Evolutionary conservation across 2,113 vertebrate genomes (phyloP).

Genomic region (Sceloporus tristichus): DNA sequence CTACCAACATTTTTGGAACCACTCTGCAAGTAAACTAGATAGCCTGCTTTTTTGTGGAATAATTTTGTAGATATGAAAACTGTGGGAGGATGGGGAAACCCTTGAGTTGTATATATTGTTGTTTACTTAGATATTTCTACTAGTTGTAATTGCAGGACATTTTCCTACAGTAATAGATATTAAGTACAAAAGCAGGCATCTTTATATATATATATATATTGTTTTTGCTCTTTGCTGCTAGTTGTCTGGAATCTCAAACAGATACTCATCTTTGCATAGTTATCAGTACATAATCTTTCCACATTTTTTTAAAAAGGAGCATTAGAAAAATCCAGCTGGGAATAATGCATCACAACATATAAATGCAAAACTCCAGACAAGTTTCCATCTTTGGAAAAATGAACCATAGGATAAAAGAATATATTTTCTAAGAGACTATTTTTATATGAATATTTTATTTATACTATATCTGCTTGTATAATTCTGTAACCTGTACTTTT

Average conservation of each 20-base stretch:
- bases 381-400: constrained; percentile 83
- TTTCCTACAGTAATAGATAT: constrained; percentile 64
- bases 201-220: constrained; percentile 53
- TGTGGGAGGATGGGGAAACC: constrained; percentile 52
- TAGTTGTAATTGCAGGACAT: constrained; percentile 73
- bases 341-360: constrained; percentile 60
- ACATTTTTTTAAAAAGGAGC: constrained; percentile 51
- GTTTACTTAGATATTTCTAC: constrained; percentile 76
- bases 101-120: constrained; percentile 81
- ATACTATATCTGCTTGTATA: constrained; percentile 86
- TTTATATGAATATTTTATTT: constrained; percentile 98
- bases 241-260: constrained; percentile 86
- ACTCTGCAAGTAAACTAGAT: constrained; percentile 81
- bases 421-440: constrained; percentile 99
- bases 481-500: constrained; percentile 77
- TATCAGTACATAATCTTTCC: constrained; percentile 68
- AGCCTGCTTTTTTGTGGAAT: constrained; percentile 71
- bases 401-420: constrained; percentile 87
- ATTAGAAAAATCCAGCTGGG: constrained; percentile 71
- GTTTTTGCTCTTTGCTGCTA: constrained; percentile 90
- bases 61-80: constrained; percentile 66
- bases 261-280: constrained; percentile 74
- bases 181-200: constrained; percentile 75
- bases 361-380: constrained; percentile 81
- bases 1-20: constrained; percentile 82